These are phyloP conservation scores for Agelaius phoeniceus DNA, from an alignment of 2,113 vertebrate genomes.

Conservation along the genomic window DNA sequence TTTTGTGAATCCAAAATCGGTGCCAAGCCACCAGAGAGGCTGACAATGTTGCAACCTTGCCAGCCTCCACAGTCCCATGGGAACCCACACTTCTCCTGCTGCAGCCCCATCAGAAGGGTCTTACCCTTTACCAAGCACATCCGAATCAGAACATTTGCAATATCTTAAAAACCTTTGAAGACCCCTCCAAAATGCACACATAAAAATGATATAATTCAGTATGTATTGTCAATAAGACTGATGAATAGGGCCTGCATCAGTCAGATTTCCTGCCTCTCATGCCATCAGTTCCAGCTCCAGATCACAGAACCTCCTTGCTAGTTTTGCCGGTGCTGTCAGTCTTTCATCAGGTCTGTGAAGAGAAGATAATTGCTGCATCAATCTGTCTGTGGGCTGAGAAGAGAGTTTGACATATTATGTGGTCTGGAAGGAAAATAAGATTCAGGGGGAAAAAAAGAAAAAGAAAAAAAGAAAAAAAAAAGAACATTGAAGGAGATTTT, in stretches of 20 bases:
- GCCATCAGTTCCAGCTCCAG: not conserved
- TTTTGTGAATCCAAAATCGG: not conserved
- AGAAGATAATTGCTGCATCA: slow-evolving; percentile 39
- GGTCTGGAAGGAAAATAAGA: not conserved
- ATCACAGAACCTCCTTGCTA: not conserved
- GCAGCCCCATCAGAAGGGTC: not conserved
- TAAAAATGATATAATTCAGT: not conserved
- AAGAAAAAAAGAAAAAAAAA: not conserved
- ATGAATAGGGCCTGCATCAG: not conserved
- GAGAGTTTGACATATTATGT: not conserved
- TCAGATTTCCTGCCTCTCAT: not conserved
- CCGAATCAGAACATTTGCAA: not conserved
- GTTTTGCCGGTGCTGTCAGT: not conserved
- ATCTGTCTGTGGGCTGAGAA: not conserved
- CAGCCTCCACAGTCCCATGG: not conserved
- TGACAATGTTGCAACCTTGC: not conserved
- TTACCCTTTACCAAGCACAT: not conserved
- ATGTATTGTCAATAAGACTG: not conserved
- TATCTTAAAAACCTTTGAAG: not conserved
- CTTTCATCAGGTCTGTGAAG: not conserved
- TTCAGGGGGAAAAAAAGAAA: not conserved
- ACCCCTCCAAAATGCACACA: not conserved
- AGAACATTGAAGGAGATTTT: not conserved
- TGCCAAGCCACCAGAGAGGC: not conserved
- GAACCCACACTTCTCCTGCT: not conserved